Percentiles rank a stretch among this genome's conserved stretches.
Conservation (phyloP, 2,888 invertebrate genomes). For the Brassicogethes aeneus region DNA sequence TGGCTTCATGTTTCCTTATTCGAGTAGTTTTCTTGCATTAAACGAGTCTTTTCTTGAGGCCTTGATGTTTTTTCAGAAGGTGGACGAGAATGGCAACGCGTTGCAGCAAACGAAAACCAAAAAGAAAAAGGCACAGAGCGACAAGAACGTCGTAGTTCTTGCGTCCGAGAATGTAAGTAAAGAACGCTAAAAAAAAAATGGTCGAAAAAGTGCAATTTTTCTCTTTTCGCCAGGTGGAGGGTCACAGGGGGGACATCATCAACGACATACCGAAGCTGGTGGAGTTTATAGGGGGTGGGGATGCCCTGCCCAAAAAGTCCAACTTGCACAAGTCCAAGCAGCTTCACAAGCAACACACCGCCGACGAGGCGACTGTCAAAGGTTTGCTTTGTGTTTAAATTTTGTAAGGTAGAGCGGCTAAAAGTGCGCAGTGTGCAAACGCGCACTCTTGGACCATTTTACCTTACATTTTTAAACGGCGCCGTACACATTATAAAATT, state of each 20-base stretch:
- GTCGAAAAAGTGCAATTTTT: neutral
- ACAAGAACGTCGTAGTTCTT: conserved; percentile 38
- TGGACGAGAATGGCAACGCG: conserved; percentile 77
- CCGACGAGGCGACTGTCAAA: no score
- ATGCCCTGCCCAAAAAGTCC: conserved; percentile 29
- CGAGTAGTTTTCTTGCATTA: no score
- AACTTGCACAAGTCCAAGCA: conserved; percentile 28
- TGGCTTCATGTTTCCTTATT: no score
- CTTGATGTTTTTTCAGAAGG: conserved; percentile 45
- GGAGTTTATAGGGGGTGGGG: conserved; percentile 64
- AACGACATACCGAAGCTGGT: conserved; percentile 66
- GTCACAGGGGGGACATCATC: conserved; percentile 63
- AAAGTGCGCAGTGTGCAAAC: no score
- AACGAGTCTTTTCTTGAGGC: neutral
- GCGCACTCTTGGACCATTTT: no score
- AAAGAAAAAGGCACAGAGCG: conserved; percentile 40
- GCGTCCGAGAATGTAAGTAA: conserved; percentile 40
- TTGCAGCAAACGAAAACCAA: conserved; percentile 45
- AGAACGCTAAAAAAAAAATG: neutral
- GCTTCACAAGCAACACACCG: conserved; percentile 27
- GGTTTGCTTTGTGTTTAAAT: no score
- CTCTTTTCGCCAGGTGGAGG: conserved; percentile 48
- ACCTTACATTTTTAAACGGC: no score
- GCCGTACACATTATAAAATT: no score
- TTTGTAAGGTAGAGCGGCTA: no score